A percentile compares a stretch with the other conserved stretches of the same genome.
Evolutionary conservation across 2,888 invertebrate genomes (phyloP).

Genomic region (Trachelus iudaicus): DNA sequence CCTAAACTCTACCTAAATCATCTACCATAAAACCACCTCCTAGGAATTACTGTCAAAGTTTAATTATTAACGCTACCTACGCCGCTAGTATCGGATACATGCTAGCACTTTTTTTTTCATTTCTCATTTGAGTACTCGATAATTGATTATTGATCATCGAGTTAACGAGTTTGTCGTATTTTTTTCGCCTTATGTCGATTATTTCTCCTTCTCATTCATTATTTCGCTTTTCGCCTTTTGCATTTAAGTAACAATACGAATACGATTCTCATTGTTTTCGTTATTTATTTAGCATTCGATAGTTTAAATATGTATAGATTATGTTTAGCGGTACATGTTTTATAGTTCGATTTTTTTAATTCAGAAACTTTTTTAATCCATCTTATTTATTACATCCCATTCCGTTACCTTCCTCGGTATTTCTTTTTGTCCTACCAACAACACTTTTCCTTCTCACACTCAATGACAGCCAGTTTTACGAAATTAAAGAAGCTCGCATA

Average conservation of each 20-base stretch:
- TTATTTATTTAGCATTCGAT: constrained; percentile 56
- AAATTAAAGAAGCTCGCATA: not conserved
- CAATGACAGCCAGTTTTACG: not conserved
- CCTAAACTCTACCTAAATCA: constrained; percentile 50
- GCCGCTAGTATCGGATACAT: constrained; percentile 52
- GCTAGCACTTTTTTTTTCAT: constrained; percentile 41
- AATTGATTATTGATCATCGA: constrained; percentile 55
- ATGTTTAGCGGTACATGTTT: constrained; percentile 61
- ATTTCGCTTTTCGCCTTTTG: not conserved
- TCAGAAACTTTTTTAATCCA: constrained; percentile 36
- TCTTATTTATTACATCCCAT: constrained; percentile 20
- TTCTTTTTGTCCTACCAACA: not conserved
- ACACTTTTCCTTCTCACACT: not conserved
- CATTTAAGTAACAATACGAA: constrained; percentile 53
- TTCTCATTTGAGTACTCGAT: constrained; percentile 46
- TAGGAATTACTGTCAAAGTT: constrained; percentile 55
- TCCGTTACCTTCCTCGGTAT: not conserved
- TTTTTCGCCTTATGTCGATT: too few species aligned
- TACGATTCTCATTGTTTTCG: constrained; percentile 36
- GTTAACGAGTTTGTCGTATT: not conserved
- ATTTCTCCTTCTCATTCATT: not conserved
- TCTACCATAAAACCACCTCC: constrained; percentile 54
- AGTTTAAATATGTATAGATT: constrained; percentile 64
- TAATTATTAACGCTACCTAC: constrained; percentile 39
- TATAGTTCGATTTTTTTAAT: constrained; percentile 44